A percentile compares a stretch with the other conserved stretches of the same genome.
Conservation (phyloP, 2,888 invertebrate species). For the Pandemis heparana region DNA sequence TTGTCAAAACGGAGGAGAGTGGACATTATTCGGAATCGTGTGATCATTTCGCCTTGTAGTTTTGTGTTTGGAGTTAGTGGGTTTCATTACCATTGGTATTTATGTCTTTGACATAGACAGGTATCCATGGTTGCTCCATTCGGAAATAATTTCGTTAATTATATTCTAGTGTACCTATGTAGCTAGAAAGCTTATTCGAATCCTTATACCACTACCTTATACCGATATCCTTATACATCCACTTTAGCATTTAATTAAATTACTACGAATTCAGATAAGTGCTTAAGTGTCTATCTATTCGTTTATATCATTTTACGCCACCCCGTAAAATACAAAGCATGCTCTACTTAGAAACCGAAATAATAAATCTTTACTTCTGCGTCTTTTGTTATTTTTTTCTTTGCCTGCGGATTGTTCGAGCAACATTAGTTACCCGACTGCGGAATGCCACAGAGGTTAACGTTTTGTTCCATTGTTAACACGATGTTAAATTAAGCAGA, state of each 20-base stretch:
- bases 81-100: background rate
- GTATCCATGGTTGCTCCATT: background rate
- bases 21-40: constrained; percentile 39
- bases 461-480: constrained; percentile 35
- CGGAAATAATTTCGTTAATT: background rate
- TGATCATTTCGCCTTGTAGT: constrained; percentile 35
- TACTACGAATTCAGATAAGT: background rate
- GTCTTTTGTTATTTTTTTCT: constrained; percentile 33
- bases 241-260: background rate
- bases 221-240: no score
- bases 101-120: background rate
- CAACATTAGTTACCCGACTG: constrained; percentile 38
- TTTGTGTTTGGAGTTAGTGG: constrained; percentile 23
- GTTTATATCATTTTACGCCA: constrained; percentile 10
- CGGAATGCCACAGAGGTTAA: constrained; percentile 37
- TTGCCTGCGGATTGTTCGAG: constrained; percentile 25
- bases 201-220: no score
- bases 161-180: no score
- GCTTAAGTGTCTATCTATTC: background rate
- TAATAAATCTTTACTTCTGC: constrained; percentile 40
- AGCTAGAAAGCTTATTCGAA: no score
- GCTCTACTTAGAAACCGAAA: constrained; percentile 31
- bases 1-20: constrained; percentile 47
- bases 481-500: constrained; percentile 40
- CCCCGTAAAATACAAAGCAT: constrained; percentile 22